Conservation (phyloP, 2,888 invertebrate species). For the Volucella inflata region DNA sequence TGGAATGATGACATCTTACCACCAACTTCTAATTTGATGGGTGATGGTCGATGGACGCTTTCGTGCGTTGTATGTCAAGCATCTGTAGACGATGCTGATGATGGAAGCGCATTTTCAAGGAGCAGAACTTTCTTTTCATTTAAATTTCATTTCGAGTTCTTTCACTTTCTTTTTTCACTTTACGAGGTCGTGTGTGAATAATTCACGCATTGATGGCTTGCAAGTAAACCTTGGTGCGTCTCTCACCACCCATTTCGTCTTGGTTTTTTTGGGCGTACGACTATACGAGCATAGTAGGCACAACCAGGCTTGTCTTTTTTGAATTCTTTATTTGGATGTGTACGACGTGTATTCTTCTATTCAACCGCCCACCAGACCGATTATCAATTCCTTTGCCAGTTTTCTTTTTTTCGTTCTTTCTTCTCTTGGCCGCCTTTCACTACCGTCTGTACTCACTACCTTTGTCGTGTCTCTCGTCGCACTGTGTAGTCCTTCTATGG, state of each 20-base stretch:
- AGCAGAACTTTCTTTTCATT: constrained; percentile 37
- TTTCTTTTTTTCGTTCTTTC: neutral
- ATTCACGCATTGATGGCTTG: constrained; percentile 65
- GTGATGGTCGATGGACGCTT: constrained; percentile 26
- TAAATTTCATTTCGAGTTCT: constrained; percentile 46
- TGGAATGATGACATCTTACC: neutral
- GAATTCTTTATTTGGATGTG: constrained; percentile 25
- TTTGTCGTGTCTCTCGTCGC: constrained; percentile 4
- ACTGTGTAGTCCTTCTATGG: constrained; percentile 30
- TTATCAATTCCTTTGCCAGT: constrained; percentile 71
- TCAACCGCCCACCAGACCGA: constrained; percentile 64
- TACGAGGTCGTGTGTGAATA: constrained; percentile 73
- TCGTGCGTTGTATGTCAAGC: constrained; percentile 53
- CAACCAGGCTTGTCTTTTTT: constrained; percentile 21
- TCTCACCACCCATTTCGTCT: neutral
- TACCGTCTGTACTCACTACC: neutral
- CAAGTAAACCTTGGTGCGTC: constrained; percentile 43
- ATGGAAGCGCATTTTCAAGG: constrained; percentile 44
- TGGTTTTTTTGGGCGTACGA: neutral
- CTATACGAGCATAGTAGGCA: neutral
- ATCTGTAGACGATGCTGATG: constrained; percentile 31
- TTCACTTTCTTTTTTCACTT: constrained; percentile 45
- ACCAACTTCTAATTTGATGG: too few relatives aligned
- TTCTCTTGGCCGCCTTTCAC: neutral
- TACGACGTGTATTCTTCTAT: constrained; percentile 26